Evolutionary conservation across 2,113 vertebrate genomes (phyloP), one percentile per base, ranked within the genome.

Genomic region (Noctilio leporinus): DNA sequence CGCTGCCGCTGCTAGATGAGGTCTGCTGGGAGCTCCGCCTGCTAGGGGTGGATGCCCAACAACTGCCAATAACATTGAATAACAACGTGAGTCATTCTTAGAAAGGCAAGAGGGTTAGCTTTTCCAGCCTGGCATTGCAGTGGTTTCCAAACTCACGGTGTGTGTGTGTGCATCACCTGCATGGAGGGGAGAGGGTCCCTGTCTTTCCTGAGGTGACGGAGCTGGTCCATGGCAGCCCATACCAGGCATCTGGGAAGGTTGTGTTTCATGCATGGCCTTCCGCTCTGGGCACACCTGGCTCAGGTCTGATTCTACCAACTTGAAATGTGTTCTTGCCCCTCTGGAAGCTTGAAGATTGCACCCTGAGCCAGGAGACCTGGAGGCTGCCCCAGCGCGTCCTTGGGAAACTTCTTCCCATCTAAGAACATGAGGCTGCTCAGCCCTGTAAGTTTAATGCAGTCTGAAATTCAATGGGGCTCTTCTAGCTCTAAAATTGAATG

Each of bases 121-220:
- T 35, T 33, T 24, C 47, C 15, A 38, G 17, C n/a, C 15, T 24
- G 28, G 4, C 2, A 0, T 30, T 38, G 2, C 33, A 14, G 35
- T 7, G 49, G 26, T 22, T 75, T 84, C 76, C 51, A 15, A 20
- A 67, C 26, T 30, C 14, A 14, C 62, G 15, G 7, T 3, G 5
- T 17, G n/a, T 0, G 26, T 9, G 5, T 9, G 0, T 10, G 22
- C 8, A 3, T 26, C n/a, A 1, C 38, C 35, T 30, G 28, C 22
- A 20, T 38, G 62, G 47, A 76, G 30, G 9, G 2, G 4, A 51
- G 16, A 10, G 57, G 38, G 24, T 24, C 5, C 5, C 47, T 26
- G 53, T 49, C 51, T 26, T 35, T 88, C 51, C 38, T 53, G 40
- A 78, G 16, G 17, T 16, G 30, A 30, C 16, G 19, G 12, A 57